Conservation (phyloP, 2,888 invertebrate genomes). For the Julus scanicus region DNA sequence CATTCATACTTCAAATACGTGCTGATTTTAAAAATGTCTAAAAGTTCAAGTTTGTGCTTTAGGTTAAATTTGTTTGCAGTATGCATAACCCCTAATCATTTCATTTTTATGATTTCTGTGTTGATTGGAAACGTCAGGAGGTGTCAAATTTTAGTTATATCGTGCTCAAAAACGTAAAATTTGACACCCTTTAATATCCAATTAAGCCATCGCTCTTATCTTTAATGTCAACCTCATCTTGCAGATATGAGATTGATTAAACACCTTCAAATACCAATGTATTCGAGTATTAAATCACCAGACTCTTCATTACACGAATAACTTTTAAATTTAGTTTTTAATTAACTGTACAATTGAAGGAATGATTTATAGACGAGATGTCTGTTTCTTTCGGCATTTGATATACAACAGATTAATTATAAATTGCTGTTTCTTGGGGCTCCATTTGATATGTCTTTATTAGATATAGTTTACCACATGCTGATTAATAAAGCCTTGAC, state of each 20-base stretch:
- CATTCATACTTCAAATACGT: not conserved
- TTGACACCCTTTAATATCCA: not conserved
- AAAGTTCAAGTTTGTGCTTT: not conserved
- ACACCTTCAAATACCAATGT: not conserved
- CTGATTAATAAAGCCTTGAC: not conserved
- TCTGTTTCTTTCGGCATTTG: not conserved
- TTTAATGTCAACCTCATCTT: not conserved
- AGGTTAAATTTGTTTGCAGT: not conserved
- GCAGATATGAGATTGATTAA: not conserved
- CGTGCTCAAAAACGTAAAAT: not conserved
- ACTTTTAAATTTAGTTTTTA: not conserved
- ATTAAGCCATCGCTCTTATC: not conserved
- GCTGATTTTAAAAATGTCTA: not conserved
- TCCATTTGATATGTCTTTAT: not conserved
- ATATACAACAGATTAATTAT: constrained; percentile 21
- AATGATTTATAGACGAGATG: not conserved
- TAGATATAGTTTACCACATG: not conserved
- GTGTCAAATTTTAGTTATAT: too few species aligned
- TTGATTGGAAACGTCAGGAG: too few species aligned
- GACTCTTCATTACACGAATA: not conserved
- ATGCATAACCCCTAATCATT: not conserved
- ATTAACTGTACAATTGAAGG: not conserved
- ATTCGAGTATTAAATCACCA: not conserved
- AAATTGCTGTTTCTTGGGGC: not conserved
- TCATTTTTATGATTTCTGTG: too few species aligned